A percentile compares a stretch with the other conserved stretches of the same genome.
Conservation (phyloP, 92 coral and sea anemone genomes). For the Micromussa lordhowensis region DNA sequence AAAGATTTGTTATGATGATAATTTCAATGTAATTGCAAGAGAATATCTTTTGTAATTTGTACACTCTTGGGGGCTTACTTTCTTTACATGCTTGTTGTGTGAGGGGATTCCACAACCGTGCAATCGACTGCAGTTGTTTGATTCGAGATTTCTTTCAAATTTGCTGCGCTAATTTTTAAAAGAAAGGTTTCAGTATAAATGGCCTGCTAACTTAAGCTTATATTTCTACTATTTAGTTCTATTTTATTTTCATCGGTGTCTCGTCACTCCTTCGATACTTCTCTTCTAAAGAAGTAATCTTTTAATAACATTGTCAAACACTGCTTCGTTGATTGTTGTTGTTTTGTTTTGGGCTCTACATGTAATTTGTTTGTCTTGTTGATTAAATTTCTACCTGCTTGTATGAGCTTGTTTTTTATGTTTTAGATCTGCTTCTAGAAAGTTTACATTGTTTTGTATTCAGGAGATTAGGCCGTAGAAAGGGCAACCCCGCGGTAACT, state of each 20-base stretch:
- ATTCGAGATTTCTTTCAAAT: neutral
- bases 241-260: neutral
- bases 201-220: neutral
- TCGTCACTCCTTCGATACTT: neutral
- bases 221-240: neutral
- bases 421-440: too few species aligned
- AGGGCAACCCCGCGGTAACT: neutral
- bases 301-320: neutral
- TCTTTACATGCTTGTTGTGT: neutral
- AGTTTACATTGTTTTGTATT: too few species aligned
- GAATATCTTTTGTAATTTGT: constrained; percentile 24
- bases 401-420: neutral
- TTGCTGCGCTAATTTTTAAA: neutral
- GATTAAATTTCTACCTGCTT: neutral
- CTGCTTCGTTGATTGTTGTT: neutral
- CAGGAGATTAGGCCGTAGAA: too few species aligned
- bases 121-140: neutral
- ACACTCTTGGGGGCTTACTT: neutral
- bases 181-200: neutral
- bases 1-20: neutral
- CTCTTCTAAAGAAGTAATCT: neutral
- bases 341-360: neutral
- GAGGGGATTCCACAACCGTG: constrained; percentile 32
- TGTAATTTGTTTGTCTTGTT: neutral
- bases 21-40: constrained; percentile 5